Percentiles rank a stretch among this genome's conserved stretches.
Conservation (phyloP, 2,888 invertebrate genomes). For the Lasioglossum zephyrum region DNA sequence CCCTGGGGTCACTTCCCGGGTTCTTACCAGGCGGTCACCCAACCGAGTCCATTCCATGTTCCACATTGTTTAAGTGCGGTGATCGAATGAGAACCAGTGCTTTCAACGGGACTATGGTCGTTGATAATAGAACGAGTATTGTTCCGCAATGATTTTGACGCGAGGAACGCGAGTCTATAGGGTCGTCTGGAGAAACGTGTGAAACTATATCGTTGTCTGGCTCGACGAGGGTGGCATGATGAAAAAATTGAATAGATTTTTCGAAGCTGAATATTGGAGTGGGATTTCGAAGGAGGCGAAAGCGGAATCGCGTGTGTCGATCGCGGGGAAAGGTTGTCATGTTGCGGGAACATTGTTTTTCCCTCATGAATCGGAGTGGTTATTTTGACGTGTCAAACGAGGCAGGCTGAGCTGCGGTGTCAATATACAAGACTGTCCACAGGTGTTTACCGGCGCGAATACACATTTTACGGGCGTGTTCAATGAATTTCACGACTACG, state of each 20-base stretch:
- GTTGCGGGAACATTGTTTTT: neutral
- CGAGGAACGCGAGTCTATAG: neutral
- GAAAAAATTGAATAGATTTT: neutral
- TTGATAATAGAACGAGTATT: neutral
- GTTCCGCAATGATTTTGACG: neutral
- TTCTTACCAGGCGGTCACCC: too few relatives aligned
- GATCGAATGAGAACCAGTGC: too few relatives aligned
- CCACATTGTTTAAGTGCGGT: too few relatives aligned
- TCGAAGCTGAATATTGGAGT: neutral
- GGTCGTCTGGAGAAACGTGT: neutral
- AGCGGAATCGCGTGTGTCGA: neutral
- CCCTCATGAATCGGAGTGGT: neutral
- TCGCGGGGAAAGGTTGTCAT: neutral
- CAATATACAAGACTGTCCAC: constrained; percentile 48
- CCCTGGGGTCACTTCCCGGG: too few relatives aligned
- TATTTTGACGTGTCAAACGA: constrained; percentile 64
- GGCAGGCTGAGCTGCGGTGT: constrained; percentile 19
- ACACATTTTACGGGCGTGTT: neutral
- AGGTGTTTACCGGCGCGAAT: constrained; percentile 48
- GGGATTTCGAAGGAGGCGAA: neutral
- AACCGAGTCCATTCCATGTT: too few relatives aligned
- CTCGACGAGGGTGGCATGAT: neutral
- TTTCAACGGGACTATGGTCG: too few relatives aligned
- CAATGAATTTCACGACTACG: constrained; percentile 40
- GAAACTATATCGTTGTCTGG: neutral